Evolutionary conservation across 2,797 vertebrate genomes (phyloP).

Genomic region (Melanotaenia nigrans): DNA sequence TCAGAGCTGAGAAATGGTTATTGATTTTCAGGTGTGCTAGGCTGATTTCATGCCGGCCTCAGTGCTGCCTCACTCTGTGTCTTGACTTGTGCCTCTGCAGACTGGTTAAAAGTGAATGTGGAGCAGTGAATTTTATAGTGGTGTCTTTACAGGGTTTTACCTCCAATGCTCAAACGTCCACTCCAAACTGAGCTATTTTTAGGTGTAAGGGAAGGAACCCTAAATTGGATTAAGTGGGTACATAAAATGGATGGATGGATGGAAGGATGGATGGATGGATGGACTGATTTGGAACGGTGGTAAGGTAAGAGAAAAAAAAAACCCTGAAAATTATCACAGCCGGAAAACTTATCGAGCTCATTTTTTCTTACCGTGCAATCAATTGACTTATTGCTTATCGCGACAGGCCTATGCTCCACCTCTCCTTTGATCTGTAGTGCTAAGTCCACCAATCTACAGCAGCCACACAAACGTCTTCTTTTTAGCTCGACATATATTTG

Average conservation of each 20-base stretch:
- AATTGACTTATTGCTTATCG: no score
- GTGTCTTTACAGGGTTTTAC: conserved; percentile 12
- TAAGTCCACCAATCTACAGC: no score
- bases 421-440: no score
- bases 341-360: no score
- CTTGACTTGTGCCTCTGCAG: conserved; percentile 26
- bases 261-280: background rate
- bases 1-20: conserved; percentile 41
- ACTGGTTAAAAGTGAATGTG: conserved; percentile 20
- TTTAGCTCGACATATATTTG: no score
- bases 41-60: conserved; percentile 57
- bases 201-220: background rate
- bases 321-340: no score
- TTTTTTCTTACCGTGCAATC: no score
- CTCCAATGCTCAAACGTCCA: background rate
- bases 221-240: background rate
- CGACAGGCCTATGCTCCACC: no score
- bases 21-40: conserved; percentile 35
- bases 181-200: background rate
- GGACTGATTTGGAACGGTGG: background rate
- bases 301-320: no score
- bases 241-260: background rate
- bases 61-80: conserved; percentile 26
- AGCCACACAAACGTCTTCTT: no score
- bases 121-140: conserved; percentile 20